Conservation (phyloP, 2,797 vertebrate species). For the Benthosema pterotum region DNA sequence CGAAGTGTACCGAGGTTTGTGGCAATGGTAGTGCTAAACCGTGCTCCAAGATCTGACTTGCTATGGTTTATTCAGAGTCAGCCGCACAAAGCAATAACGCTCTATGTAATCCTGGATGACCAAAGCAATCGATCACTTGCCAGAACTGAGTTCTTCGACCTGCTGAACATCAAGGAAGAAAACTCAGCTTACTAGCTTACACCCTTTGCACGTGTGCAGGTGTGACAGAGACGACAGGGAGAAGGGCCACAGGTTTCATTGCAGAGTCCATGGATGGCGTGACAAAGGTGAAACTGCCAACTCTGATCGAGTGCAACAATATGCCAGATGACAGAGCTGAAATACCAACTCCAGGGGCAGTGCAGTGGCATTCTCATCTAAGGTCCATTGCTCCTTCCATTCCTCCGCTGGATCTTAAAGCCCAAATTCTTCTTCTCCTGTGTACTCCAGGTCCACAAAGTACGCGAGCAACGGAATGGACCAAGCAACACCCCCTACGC, state of each 20-base stretch:
- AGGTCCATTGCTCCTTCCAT: not conserved
- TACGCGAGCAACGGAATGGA: too few species aligned
- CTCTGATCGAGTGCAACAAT: constrained; percentile 16
- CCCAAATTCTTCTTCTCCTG: too few species aligned
- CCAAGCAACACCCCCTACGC: too few species aligned
- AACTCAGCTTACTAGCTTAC: not conserved
- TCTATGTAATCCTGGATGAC: constrained; percentile 29
- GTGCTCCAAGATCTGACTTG: constrained; percentile 35
- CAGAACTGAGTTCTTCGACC: constrained; percentile 24
- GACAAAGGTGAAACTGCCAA: not conserved
- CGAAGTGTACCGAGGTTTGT: constrained; percentile 29
- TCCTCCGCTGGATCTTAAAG: not conserved
- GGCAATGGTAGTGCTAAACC: not conserved
- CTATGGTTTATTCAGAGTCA: constrained; percentile 20
- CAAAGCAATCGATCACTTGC: constrained; percentile 39
- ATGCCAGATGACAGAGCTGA: constrained; percentile 21
- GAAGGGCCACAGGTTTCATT: not conserved
- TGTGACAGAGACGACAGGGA: constrained; percentile 2
- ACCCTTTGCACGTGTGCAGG: constrained; percentile 28
- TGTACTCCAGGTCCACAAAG: too few species aligned
- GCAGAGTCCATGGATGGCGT: constrained; percentile 28
- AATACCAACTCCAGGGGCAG: constrained; percentile 8
- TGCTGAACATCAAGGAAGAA: constrained; percentile 18
- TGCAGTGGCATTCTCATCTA: not conserved
- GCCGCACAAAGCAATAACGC: not conserved